phyloP scores from a whole-genome alignment of 2,888 invertebrate genomes.

The Tethea ocularis region DNA sequence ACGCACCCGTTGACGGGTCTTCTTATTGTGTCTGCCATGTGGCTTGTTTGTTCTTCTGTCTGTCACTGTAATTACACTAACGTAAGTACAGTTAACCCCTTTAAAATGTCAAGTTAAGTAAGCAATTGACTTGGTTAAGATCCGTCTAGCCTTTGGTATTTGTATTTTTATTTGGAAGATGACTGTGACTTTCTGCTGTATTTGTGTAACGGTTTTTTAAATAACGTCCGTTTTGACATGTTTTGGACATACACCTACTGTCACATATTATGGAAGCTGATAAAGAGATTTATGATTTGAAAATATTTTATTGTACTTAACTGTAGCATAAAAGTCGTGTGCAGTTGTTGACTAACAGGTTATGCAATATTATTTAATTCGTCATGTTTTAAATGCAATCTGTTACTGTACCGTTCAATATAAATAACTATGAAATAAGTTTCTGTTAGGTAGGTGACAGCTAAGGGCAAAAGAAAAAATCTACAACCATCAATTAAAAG shows the following conservation, averaged over 20 bases:
- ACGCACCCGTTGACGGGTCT: conserved; percentile 14
- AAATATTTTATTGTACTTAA: no score
- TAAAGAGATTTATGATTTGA: no score
- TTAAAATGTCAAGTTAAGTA: conserved; percentile 34
- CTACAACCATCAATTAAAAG: no score
- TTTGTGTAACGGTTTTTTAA: neutral
- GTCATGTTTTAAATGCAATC: no score
- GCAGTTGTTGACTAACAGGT: no score
- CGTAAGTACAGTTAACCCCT: conserved; percentile 47
- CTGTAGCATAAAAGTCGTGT: no score
- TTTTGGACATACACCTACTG: neutral
- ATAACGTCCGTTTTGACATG: neutral
- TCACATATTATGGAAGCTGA: no score
- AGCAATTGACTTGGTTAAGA: conserved; percentile 29
- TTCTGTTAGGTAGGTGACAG: no score
- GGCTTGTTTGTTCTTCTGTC: conserved; percentile 37
- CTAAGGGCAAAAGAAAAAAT: no score
- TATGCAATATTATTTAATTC: no score
- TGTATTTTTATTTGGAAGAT: conserved; percentile 1
- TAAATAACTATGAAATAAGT: no score
- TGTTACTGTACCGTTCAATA: no score
- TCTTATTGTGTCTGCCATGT: conserved; percentile 61
- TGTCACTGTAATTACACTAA: conserved; percentile 52
- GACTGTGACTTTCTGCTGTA: neutral
- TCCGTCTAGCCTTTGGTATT: conserved; percentile 9